Evolutionary conservation across 2,113 vertebrate species (phyloP), one percentile per base, ranked within the genome.

Genomic region (Archocentrus centrarchus): DNA sequence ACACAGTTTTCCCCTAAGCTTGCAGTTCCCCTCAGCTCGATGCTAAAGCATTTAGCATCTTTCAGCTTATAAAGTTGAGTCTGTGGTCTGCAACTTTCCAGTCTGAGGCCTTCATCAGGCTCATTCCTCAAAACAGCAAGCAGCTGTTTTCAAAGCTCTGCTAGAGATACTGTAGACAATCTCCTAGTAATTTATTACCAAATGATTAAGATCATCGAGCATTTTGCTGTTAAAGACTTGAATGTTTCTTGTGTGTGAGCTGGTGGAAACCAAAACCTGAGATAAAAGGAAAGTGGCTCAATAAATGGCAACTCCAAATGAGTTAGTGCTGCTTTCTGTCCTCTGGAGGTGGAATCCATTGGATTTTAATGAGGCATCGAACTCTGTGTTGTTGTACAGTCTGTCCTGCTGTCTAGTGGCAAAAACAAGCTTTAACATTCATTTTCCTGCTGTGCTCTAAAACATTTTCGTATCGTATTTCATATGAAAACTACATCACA

Each of bases 31-130:
- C 55, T 73, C 68, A 55, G 68, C 68, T 55, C 47, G 20, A 1
- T 53, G 11, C 24, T 77, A 47, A 61, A 7, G 10, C 24, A 11
- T 30, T 30, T 32, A 61, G 59, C 18, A 20, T 50, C 24, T 78
- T 61, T 61, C 17, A 50, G 60, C 59, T 61, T 61, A 47, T 61
- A 32, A 35, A 55, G 30, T 18, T 35, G 44, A 70, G 24, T 70
- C 66, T 53, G 66, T 53, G 66, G 44, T 70, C 66, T 32, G 44
- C 66, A 70, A 53, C 30, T 70, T 53, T 70, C 44, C 44, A 53
- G 24, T 70, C 44, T 20, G 18, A 70, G 66, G 44, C 24, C 32
- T 24, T 70, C 66, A 53, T 53, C 66, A 70, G 24, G 17, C 44
- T 70, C 17, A 70, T 8, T 70, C 30, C 30, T 70, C 24, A 70